phyloP scores from a whole-genome alignment of 1,140 invertebrate genomes.

The Pseudomyrmex pallidus region DNA sequence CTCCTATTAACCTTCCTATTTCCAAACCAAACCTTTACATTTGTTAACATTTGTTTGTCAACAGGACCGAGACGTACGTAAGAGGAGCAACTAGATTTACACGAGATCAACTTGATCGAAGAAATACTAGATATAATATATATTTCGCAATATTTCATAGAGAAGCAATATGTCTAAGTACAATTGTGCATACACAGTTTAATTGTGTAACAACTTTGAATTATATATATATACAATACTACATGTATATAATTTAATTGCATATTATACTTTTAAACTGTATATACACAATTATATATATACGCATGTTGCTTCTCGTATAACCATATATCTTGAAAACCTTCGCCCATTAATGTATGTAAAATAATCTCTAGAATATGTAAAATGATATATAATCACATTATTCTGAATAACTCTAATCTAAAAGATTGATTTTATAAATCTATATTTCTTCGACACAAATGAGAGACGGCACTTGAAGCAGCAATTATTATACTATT shows the following conservation, averaged over 20 bases:
- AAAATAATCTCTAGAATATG: too few species aligned
- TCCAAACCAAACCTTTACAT: constrained; percentile 32
- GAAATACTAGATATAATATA: constrained; percentile 52
- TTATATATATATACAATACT: too few species aligned
- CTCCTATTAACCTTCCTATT: constrained; percentile 25
- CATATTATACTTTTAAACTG: too few species aligned
- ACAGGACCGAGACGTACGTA: constrained; percentile 34
- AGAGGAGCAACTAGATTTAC: not conserved
- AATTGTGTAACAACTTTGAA: too few species aligned
- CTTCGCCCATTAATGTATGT: too few species aligned
- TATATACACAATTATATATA: too few species aligned
- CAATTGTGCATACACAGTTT: too few species aligned
- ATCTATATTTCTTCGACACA: constrained; percentile 75
- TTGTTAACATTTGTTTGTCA: constrained; percentile 51
- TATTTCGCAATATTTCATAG: not conserved
- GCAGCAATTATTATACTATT: constrained; percentile 45
- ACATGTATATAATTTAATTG: too few species aligned
- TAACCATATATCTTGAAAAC: too few species aligned
- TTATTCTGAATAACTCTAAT: not conserved
- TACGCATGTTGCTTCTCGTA: too few species aligned
- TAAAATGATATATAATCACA: too few species aligned
- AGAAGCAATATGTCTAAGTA: too few species aligned
- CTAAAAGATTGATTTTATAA: not conserved
- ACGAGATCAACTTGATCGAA: constrained; percentile 56
- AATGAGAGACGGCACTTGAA: not conserved